A percentile compares a stretch with the other conserved stretches of the same genome.
Conservation (phyloP, 2,888 invertebrate species). For the Phyllotreta cruciferae region DNA sequence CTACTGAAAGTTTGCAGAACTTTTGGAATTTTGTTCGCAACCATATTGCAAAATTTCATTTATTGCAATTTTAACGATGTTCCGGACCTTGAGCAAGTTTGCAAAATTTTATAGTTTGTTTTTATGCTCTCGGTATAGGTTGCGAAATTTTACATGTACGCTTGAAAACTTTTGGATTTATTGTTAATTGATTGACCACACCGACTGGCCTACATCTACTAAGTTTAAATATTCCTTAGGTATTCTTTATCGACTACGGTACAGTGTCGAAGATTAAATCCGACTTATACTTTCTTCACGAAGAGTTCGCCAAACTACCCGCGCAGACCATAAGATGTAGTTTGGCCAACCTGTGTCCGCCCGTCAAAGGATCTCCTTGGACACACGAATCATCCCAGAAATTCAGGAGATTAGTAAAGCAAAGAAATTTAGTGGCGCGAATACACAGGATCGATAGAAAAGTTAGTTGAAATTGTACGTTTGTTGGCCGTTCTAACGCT, state of each 20-base stretch:
- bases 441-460: conserved; percentile 49
- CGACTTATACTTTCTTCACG: conserved; percentile 56
- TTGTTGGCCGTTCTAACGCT: neutral
- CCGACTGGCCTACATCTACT: neutral
- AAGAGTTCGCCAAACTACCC: conserved; percentile 59
- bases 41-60: too few species aligned
- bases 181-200: neutral
- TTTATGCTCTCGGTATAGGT: too few species aligned
- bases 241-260: conserved; percentile 68
- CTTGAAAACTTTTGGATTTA: too few species aligned
- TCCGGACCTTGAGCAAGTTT: too few species aligned
- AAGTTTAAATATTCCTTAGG: conserved; percentile 51
- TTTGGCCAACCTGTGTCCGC: conserved; percentile 61
- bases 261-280: conserved; percentile 61
- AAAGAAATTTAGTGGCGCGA: conserved; percentile 59
- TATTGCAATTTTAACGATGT: too few species aligned
- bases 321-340: conserved; percentile 64
- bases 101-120: too few species aligned
- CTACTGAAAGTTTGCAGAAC: too few species aligned
- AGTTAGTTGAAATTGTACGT: conserved; percentile 39
- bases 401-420: conserved; percentile 58
- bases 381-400: conserved; percentile 57
- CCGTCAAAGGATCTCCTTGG: conserved; percentile 61
- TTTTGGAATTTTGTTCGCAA: too few species aligned
- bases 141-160: too few species aligned